Evolutionary conservation across 2,888 invertebrate genomes (phyloP), one percentile per base, ranked within the genome.

Genomic region (Merodon equestris): DNA sequence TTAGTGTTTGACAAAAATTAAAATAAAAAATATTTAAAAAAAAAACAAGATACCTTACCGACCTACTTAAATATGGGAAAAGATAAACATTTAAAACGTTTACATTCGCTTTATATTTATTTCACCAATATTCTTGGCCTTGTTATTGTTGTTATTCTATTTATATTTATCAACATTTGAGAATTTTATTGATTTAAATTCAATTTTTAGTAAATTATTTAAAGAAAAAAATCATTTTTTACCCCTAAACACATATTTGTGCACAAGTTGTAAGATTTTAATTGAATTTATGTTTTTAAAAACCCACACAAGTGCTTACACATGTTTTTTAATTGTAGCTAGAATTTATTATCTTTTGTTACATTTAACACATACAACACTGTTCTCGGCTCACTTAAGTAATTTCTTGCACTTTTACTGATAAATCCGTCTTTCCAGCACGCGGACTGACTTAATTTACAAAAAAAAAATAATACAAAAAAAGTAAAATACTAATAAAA

Each of bases 371-470:
- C 40, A 40, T 40, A 40, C 40, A 40, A 3, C n/a, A n/a, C 10
- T 36, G 36, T 36, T 36, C 36, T 9, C 36, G 36, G 36, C 5
- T 36, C 36, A 36, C 10, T 36, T 36, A 9, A 10, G 9, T 9
- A n/a, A 3, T 3, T 40, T 40, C n/a, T 67, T 63, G 73, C 72
- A 77, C 77, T 48, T 72, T 27, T 4, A 2, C 27, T 7, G 27
- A 27, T 73, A 40, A 77, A 68, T 67, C 77, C 77, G 72, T 72
- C 72, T 77, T 42, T 54, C 17, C 47, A 48, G 77, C 73, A 73
- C 67, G 63, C 72, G 73, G 77, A 67, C 73, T 73, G 77, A 77
- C 77, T 77, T 77, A 77, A 77, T 77, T 77, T 77, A 73, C 53
- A 77, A 51, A 53, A 67, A 77, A 47, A 48, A 67, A 54, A 50